phyloP scores from a whole-genome alignment of 2,797 vertebrate genomes.

The Enteromius fasciolatus region DNA sequence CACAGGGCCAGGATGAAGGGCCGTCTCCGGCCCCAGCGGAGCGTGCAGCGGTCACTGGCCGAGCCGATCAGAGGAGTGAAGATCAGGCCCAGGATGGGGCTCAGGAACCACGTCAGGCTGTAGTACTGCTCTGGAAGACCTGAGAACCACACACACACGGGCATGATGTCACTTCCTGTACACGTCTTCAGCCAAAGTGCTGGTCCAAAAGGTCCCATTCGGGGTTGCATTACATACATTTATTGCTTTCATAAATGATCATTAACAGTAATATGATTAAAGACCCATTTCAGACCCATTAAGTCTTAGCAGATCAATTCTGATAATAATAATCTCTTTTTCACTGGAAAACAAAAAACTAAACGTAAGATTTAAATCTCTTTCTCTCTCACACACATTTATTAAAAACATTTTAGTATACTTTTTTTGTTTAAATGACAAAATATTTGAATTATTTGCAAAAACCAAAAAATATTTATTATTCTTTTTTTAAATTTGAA shows the following conservation, averaged over 20 bases:
- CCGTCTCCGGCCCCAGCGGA: constrained; percentile 92
- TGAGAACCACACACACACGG: constrained; percentile 61
- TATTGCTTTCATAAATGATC: background rate
- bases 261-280: background rate
- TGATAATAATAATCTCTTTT: background rate
- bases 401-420: background rate
- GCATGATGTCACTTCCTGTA: background rate
- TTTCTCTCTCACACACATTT: background rate
- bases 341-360: background rate
- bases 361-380: background rate
- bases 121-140: constrained; percentile 99
- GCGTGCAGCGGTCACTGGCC: constrained; percentile 93
- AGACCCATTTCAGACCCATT: background rate
- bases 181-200: background rate
- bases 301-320: background rate
- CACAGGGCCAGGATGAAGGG: constrained; percentile 95
- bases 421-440: too few species aligned
- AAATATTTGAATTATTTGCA: too few species aligned
- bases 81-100: constrained; percentile 92
- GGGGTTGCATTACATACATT: background rate
- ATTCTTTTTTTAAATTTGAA: too few species aligned
- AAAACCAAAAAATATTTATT: too few species aligned
- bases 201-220: background rate
- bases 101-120: constrained; percentile 98
- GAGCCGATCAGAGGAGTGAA: constrained; percentile 96